Evolutionary conservation across 1,140 invertebrate genomes (phyloP), one percentile per base, ranked within the genome.

Genomic region (Harpegnathos saltator): DNA sequence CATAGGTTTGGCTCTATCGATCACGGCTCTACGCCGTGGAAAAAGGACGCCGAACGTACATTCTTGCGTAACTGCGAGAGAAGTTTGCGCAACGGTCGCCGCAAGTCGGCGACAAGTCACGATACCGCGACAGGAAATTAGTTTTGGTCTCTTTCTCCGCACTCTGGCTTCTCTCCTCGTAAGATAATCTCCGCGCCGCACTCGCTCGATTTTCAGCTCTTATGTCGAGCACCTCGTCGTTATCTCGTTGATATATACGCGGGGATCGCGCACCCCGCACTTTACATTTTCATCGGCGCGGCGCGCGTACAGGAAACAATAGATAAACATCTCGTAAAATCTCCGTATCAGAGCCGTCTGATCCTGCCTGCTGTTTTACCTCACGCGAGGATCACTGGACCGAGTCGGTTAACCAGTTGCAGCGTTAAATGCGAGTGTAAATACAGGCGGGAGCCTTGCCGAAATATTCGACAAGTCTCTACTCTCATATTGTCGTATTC

Each of bases 71-170:
- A 83, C 56, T 82, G 2, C 4, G n/a, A 61, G 63, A 52, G 19
- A 78, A 71, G 75, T 80, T 80, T 80, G 58, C n/a, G 56, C 71
- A 80, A 80, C 75, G 54, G 65, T 71, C 75, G 24, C 65, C 75
- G 38, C 38, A 59, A 80, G 65, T 80, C 58, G 65, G 66, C 65
- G 75, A 80, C 63, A 80, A 65, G 65, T 80, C 63, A 80, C 48
- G 75, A 80, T 69, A 69, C 17, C 44, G 33, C 33, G 52, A 58
- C 65, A 59, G 75, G 75, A 80, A 80, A 80, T 80, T 80, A 80
- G 75, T 69, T 80, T 69, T 69, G 58, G 52, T 80, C 17, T 80
- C 17, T 26, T n/a, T n/a, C n/a, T n/a, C n/a, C n/a, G n/a, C n/a
- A 15, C 17, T 17, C 44, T 61, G 59, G n/a, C n/a, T n/a, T n/a